Evolutionary conservation across 2,113 vertebrate genomes (phyloP), one percentile per base, ranked within the genome.

Genomic region (Coturnix japonica): DNA sequence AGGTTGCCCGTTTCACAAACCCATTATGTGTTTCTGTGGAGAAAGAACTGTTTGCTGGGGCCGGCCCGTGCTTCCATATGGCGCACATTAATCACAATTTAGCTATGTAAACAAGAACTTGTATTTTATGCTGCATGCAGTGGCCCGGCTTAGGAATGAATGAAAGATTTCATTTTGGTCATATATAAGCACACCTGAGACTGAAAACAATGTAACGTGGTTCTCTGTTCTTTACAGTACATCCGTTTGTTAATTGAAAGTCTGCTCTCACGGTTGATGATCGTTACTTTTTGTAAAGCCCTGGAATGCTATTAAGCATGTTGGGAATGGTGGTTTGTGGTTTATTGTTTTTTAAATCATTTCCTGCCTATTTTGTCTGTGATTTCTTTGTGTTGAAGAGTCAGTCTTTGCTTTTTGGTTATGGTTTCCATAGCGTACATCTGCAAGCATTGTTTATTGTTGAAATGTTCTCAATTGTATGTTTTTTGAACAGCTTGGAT

Each of bases 51-150:
- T 89, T 97, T 16, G 54, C 91, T 90, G 95, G 80, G 91, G 74
- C 93, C 95, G 91, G 43, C 26, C 49, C 16, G 7, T 67, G 57
- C 73, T 91, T 95, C 91, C 94, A 79, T 93, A 93, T 94, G 94
- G 64, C 71, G 87, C 81, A 9, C 91, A 92, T 97, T 96, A 96
- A 96, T 97, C 96, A 95, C 83, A 85, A 71, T 96, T 96, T 93
- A 72, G 49, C 87, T 94, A 6, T 71, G 60, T 87, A 96, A 97
- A 95, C 78, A 95, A 66, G 18, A 44, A 60, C 63, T 82, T 89
- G 59, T 73, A 61, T 96, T 96, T 96, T 93, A 7, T 87, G 94
- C 87, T 91, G 88, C 69, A 56, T 88, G 53, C 2, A 0, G 30
- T 87, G 90, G 87, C 91, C 76, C 77, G 75, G 81, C 88, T 94